phyloP scores from a whole-genome alignment of 2,797 vertebrate genomes.

The Dryobates pubescens region DNA sequence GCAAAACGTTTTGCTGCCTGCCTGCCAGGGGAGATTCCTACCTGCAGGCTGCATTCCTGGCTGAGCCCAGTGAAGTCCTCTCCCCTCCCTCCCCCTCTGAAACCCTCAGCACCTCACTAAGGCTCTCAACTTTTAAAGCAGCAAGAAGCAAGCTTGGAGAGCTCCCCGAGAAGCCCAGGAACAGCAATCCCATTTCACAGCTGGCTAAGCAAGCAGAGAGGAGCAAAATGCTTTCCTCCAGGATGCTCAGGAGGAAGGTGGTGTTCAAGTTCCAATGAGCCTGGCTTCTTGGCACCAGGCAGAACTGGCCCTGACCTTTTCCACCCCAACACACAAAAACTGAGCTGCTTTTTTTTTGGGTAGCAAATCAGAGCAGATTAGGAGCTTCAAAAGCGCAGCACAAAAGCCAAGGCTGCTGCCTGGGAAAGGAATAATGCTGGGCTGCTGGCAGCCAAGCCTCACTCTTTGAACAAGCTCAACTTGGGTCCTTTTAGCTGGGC shows the following conservation, averaged over 20 bases:
- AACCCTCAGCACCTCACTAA: not conserved
- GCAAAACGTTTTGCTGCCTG: not conserved
- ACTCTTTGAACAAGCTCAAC: not conserved
- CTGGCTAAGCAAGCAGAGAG: not conserved
- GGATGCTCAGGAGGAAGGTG: not conserved
- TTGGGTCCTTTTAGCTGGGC: not conserved
- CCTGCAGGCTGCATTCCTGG: not conserved
- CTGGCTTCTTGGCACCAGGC: not conserved
- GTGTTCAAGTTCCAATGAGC: not conserved
- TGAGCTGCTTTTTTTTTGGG: not conserved
- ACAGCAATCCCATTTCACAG: constrained; percentile 1
- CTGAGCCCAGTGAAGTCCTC: not conserved
- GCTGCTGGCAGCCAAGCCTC: not conserved
- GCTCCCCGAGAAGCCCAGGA: not conserved
- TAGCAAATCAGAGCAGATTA: not conserved
- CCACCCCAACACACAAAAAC: not conserved
- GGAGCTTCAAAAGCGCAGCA: not conserved
- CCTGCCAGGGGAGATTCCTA: not conserved
- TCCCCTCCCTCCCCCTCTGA: not conserved
- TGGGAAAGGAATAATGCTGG: not conserved
- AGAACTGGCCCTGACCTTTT: not conserved
- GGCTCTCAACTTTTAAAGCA: not conserved
- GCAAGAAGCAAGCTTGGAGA: not conserved
- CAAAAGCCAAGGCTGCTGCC: not conserved
- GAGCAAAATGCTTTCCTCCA: not conserved